A percentile compares a stretch with the other conserved stretches of the same genome.
Conservation (phyloP, 2,797 vertebrate species). For the Malacoraja senta region DNA sequence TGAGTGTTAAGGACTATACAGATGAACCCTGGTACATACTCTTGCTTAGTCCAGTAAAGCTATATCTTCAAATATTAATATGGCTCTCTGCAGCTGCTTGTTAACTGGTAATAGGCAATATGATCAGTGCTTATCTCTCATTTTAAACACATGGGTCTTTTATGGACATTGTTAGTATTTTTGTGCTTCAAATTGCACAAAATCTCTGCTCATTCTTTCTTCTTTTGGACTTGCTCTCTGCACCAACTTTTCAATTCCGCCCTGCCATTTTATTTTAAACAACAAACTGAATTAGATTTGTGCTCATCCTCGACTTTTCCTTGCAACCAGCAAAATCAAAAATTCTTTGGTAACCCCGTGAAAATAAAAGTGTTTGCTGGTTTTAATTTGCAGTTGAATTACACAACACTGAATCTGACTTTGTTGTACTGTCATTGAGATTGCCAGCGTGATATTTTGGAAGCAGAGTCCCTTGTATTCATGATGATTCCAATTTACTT, state of each 20-base stretch:
- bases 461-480: background rate
- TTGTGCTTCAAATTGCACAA: background rate
- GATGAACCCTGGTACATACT: background rate
- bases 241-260: too few species aligned
- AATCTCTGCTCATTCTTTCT: slow-evolving; percentile 14
- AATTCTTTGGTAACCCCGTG: slow-evolving; percentile 36
- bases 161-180: background rate
- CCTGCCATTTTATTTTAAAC: too few species aligned
- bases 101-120: background rate
- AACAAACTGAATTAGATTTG: background rate
- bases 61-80: background rate
- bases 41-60: background rate
- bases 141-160: background rate
- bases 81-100: background rate
- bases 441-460: background rate
- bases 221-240: background rate
- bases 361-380: slow-evolving; percentile 39
- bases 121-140: background rate
- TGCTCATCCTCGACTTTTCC: background rate
- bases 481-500: background rate
- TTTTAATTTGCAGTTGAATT: background rate
- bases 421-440: slow-evolving; percentile 34
- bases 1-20: background rate
- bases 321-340: too few species aligned
- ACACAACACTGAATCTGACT: slow-evolving; percentile 44